These are phyloP conservation scores for Acyrthosiphon pisum DNA, from an alignment of 1,140 invertebrate species.

Conservation along the genomic window DNA sequence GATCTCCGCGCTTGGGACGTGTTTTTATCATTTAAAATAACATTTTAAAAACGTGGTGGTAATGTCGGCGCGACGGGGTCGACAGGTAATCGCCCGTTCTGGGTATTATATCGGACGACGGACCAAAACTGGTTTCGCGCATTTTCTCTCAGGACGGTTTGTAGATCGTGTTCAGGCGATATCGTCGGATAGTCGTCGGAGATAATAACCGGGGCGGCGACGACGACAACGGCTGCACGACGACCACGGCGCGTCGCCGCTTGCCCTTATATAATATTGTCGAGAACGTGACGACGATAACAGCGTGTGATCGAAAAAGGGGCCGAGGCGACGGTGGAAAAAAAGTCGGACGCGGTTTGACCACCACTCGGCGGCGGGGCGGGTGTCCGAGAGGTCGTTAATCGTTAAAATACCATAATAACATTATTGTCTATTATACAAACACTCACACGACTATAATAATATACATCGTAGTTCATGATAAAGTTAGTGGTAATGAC, in stretches of 20 bases:
- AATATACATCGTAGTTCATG: background rate
- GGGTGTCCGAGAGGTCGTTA: background rate
- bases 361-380: background rate
- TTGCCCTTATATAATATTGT: background rate
- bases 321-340: too few relatives aligned
- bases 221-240: background rate
- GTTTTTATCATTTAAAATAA: background rate
- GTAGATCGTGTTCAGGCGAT: background rate
- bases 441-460: background rate
- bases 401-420: background rate
- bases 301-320: background rate
- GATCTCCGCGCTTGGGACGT: background rate
- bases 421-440: background rate
- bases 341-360: background rate
- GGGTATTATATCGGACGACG: background rate
- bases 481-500: background rate
- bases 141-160: background rate
- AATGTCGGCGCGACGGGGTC: background rate
- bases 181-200: background rate
- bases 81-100: background rate
- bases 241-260: background rate
- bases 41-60: background rate
- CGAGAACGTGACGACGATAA: background rate
- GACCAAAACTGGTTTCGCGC: conserved; percentile 13
- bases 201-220: background rate